These are phyloP conservation scores for Pocillopora verrucosa DNA, from an alignment of 64 coral and sea anemone species.

Conservation along the genomic window DNA sequence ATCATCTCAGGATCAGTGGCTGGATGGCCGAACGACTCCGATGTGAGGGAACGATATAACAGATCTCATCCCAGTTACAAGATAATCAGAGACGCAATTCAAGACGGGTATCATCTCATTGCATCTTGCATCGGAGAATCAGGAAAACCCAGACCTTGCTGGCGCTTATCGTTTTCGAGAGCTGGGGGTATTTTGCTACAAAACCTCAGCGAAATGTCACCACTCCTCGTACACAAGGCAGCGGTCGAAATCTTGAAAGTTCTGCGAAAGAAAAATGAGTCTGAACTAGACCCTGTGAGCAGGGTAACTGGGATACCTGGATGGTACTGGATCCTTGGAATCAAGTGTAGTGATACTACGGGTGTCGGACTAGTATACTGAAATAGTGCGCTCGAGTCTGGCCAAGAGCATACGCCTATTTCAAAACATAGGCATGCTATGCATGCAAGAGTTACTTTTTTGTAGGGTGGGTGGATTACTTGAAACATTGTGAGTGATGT, in stretches of 20 bases:
- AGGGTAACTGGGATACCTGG: no score
- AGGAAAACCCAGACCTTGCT: constrained; percentile 37
- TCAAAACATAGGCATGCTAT: no score
- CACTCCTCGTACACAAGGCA: constrained; percentile 25
- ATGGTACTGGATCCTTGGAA: no score
- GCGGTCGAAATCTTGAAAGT: constrained; percentile 57
- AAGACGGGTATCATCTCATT: constrained; percentile 52
- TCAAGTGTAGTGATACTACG: no score
- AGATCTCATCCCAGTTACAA: constrained; percentile 50
- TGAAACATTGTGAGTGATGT: no score
- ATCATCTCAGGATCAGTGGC: neutral
- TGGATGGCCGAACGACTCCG: constrained; percentile 60
- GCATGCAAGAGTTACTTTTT: no score
- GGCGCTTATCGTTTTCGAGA: constrained; percentile 59
- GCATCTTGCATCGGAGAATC: constrained; percentile 67
- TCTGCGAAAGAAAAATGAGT: constrained; percentile 55
- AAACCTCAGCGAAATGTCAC: constrained; percentile 21
- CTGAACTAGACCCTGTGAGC: neutral
- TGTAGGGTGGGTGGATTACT: no score
- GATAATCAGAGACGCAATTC: constrained; percentile 1
- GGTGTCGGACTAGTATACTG: no score
- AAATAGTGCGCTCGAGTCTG: no score
- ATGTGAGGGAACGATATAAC: constrained; percentile 7
- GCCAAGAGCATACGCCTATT: no score
- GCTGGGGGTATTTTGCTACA: constrained; percentile 53